These are phyloP conservation scores for Gallirallus australis DNA, from an alignment of 2,797 vertebrate genomes.

Conservation along the genomic window DNA sequence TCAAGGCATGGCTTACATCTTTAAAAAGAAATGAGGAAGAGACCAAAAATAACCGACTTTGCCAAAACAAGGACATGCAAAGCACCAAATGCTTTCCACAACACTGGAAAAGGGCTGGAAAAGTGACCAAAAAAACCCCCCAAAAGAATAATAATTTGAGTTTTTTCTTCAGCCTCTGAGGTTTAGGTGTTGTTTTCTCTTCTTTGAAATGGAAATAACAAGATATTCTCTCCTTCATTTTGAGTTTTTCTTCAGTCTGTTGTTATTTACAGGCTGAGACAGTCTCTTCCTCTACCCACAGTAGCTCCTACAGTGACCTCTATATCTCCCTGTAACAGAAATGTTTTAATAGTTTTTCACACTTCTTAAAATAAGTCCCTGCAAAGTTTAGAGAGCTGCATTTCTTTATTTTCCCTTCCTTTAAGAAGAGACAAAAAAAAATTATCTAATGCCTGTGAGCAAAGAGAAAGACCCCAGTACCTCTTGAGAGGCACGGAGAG, in stretches of 20 bases:
- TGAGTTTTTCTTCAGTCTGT: background rate
- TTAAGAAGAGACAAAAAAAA: background rate
- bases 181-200: background rate
- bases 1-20: background rate
- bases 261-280: background rate
- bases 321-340: background rate
- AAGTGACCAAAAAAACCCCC: background rate
- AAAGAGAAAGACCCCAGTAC: background rate
- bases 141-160: background rate
- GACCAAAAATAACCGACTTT: background rate
- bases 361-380: background rate
- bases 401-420: background rate
- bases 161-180: background rate
- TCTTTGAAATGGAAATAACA: constrained; percentile 4
- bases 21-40: background rate
- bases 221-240: background rate
- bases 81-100: background rate
- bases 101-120: background rate
- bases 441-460: background rate
- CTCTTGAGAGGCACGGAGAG: background rate
- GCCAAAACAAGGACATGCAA: background rate
- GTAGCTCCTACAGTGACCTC: background rate
- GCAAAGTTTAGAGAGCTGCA: background rate
- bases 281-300: background rate
- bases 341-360: background rate